phyloP scores from a whole-genome alignment of 2,888 invertebrate genomes.

The Drosophila subsilvestris region DNA sequence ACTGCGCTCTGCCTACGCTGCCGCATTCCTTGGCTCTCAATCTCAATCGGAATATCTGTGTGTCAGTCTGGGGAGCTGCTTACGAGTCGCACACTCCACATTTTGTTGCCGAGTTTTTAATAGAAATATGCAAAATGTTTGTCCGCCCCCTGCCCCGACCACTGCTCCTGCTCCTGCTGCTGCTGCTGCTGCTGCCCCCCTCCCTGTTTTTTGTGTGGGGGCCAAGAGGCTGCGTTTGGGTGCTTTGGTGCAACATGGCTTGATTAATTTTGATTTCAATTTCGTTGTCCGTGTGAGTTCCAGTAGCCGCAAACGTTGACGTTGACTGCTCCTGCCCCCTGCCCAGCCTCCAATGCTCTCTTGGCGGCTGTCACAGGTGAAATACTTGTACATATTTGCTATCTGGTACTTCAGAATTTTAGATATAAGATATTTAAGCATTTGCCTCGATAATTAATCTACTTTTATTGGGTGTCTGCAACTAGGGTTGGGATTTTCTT shows the following conservation, averaged over 20 bases:
- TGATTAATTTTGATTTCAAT: slow-evolving; percentile 78
- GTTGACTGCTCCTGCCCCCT: slow-evolving; percentile 45
- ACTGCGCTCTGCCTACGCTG: slow-evolving; percentile 63
- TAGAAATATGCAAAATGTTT: slow-evolving; percentile 52
- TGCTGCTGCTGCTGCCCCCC: not conserved
- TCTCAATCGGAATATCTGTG: slow-evolving; percentile 47
- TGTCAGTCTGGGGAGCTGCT: slow-evolving; percentile 40
- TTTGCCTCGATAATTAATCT: slow-evolving; percentile 15
- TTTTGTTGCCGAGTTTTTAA: slow-evolving; percentile 18
- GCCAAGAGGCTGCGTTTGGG: slow-evolving; percentile 1
- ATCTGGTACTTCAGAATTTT: slow-evolving; percentile 37
- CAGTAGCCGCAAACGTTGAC: slow-evolving; percentile 61
- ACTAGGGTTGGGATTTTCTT: too few species aligned
- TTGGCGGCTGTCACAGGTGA: slow-evolving; percentile 63
- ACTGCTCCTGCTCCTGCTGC: not conserved
- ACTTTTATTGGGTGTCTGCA: slow-evolving; percentile 13
- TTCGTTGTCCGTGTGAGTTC: slow-evolving; percentile 48
- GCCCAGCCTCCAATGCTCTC: not conserved
- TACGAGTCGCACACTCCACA: slow-evolving; percentile 25
- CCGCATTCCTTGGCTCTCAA: slow-evolving; percentile 65
- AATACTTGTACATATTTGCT: slow-evolving; percentile 35
- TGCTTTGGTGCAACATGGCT: slow-evolving; percentile 38
- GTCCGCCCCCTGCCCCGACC: slow-evolving; percentile 1
- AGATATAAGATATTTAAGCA: slow-evolving; percentile 20
- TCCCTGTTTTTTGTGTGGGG: slow-evolving; percentile 14